phyloP scores from a whole-genome alignment of 2,113 vertebrate species.

The Phalacrocorax carbo region DNA sequence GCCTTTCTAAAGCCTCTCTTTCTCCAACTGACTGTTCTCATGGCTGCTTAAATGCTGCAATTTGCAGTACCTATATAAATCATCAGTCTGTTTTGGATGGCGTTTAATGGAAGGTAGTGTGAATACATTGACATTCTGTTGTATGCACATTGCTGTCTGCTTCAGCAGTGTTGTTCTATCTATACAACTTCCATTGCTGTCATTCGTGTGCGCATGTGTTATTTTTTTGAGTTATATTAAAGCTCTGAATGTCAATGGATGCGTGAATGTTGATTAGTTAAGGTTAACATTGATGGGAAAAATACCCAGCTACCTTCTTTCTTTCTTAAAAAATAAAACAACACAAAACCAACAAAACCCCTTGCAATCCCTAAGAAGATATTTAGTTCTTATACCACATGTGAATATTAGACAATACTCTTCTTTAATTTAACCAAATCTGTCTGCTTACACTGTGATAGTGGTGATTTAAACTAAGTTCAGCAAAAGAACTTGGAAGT shows the following conservation, averaged over 20 bases:
- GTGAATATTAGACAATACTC: background rate
- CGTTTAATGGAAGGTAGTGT: background rate
- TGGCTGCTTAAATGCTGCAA: background rate
- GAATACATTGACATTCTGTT: background rate
- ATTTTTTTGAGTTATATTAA: background rate
- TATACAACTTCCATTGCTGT: background rate
- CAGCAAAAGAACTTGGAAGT: background rate
- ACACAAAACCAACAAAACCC: background rate
- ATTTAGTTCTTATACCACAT: background rate
- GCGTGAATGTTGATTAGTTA: background rate
- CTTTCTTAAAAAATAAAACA: background rate
- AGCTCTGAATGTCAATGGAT: background rate
- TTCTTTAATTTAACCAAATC: background rate
- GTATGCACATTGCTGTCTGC: background rate
- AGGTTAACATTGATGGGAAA: background rate
- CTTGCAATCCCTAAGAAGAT: background rate
- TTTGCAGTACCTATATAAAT: background rate
- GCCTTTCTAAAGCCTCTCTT: background rate
- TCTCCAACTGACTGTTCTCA: background rate
- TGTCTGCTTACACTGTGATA: background rate
- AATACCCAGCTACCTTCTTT: background rate
- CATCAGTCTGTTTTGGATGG: background rate
- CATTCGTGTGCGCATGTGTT: background rate
- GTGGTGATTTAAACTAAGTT: background rate
- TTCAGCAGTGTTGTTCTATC: background rate